These are phyloP conservation scores for Drosophila neocordata DNA, from an alignment of 1,140 invertebrate species.

Conservation along the genomic window DNA sequence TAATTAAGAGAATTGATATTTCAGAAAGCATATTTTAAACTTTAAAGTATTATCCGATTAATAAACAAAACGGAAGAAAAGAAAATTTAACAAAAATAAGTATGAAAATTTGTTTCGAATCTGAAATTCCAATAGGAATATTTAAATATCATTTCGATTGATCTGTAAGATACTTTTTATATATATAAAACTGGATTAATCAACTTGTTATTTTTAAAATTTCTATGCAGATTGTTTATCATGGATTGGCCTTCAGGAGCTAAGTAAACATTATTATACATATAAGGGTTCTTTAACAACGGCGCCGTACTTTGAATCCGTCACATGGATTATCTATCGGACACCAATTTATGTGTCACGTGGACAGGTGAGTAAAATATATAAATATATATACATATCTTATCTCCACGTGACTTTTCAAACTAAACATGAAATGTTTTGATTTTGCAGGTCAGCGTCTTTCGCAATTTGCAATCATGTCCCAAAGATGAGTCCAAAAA, in stretches of 20 bases:
- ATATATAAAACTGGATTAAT: no score
- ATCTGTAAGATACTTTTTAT: no score
- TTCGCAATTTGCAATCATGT: conserved; percentile 81
- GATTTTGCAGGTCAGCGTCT: conserved; percentile 68
- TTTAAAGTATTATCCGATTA: no score
- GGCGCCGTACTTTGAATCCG: conserved; percentile 88
- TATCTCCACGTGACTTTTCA: neutral
- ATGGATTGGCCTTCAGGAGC: conserved; percentile 81
- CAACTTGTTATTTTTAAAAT: neutral
- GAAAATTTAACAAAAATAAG: no score
- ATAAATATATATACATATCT: no score
- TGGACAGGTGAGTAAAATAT: conserved; percentile 85
- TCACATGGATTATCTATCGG: conserved; percentile 90
- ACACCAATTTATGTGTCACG: conserved; percentile 88
- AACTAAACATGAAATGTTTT: neutral
- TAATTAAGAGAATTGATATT: no score
- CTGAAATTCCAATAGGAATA: no score
- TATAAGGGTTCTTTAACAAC: conserved; percentile 88
- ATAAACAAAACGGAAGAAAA: no score
- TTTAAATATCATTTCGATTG: no score
- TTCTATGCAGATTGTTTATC: conserved; percentile 70
- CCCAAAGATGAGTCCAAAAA: conserved; percentile 81
- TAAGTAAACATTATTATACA: conserved; percentile 82
- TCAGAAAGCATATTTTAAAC: no score
- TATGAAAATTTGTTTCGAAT: no score